Evolutionary conservation across 2,113 vertebrate species (phyloP).

Genomic region (Limanda limanda): DNA sequence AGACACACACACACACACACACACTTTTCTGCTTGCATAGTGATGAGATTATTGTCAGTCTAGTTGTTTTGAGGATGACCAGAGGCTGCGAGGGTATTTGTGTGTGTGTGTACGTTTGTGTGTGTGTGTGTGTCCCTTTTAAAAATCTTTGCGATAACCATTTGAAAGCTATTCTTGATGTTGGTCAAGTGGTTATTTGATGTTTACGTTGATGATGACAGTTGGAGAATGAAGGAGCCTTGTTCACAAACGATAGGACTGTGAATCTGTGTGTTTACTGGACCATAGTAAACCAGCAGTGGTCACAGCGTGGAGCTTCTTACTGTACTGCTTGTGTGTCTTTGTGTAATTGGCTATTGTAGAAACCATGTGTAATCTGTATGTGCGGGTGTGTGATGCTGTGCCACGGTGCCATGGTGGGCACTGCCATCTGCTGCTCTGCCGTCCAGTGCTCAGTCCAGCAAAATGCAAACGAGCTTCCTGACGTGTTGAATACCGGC

Average conservation of each 20-base stretch:
- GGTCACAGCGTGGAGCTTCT: conserved; percentile 53
- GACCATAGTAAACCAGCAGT: conserved; percentile 23
- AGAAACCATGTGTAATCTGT: neutral
- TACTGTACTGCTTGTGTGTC: conserved; percentile 51
- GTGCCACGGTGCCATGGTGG: conserved; percentile 19
- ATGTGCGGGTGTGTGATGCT: neutral
- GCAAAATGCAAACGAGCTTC: conserved; percentile 4
- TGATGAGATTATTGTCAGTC: conserved; percentile 53
- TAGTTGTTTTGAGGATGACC: conserved; percentile 11
- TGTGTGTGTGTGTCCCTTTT: too few species aligned
- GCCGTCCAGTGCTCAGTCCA: conserved; percentile 24
- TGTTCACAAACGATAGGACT: too few species aligned
- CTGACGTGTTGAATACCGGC: neutral
- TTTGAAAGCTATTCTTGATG: too few species aligned
- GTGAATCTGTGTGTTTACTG: neutral
- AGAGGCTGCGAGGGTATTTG: too few species aligned
- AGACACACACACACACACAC: conserved; percentile 2
- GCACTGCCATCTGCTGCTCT: conserved; percentile 60
- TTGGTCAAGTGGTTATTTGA: neutral
- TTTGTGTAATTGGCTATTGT: conserved; percentile 26
- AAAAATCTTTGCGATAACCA: too few species aligned
- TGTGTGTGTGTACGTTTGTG: too few species aligned
- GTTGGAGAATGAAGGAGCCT: conserved; percentile 4
- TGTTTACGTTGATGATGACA: neutral
- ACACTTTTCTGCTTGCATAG: conserved; percentile 23